A percentile compares a stretch with the other conserved stretches of the same genome.
These are phyloP conservation scores for Chloebia gouldiae DNA, from an alignment of 2,113 vertebrate genomes.

Conservation along the genomic window DNA sequence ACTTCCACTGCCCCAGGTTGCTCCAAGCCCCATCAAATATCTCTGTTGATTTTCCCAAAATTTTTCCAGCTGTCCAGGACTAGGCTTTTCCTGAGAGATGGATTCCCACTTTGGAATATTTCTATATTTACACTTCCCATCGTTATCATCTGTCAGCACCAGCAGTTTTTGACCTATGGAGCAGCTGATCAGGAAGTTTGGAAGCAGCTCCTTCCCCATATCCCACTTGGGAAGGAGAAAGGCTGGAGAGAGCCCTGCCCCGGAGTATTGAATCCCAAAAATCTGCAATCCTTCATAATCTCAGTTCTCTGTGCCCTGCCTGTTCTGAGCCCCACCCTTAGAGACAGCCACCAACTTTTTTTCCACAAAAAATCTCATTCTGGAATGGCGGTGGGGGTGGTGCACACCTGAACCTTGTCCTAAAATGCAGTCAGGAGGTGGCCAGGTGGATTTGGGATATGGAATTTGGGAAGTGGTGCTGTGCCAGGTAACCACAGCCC, in stretches of 20 bases:
- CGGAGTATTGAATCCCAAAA: background rate
- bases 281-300: fast-evolving
- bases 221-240: background rate
- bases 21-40: background rate
- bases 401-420: background rate
- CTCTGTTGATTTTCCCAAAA: background rate
- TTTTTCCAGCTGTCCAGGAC: background rate
- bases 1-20: background rate
- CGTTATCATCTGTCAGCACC: background rate
- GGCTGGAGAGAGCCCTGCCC: background rate
- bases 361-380: background rate
- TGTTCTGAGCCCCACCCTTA: background rate
- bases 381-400: background rate
- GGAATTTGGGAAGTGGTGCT: background rate
- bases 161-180: background rate
- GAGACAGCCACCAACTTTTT: background rate
- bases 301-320: background rate
- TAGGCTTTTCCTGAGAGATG: background rate
- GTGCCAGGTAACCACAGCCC: background rate
- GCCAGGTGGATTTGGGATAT: background rate
- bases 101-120: background rate
- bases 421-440: background rate
- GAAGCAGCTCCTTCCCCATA: background rate
- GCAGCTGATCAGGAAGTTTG: background rate
- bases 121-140: background rate